Evolutionary conservation across 2,113 vertebrate species (phyloP).

Genomic region (Callipepla squamata): DNA sequence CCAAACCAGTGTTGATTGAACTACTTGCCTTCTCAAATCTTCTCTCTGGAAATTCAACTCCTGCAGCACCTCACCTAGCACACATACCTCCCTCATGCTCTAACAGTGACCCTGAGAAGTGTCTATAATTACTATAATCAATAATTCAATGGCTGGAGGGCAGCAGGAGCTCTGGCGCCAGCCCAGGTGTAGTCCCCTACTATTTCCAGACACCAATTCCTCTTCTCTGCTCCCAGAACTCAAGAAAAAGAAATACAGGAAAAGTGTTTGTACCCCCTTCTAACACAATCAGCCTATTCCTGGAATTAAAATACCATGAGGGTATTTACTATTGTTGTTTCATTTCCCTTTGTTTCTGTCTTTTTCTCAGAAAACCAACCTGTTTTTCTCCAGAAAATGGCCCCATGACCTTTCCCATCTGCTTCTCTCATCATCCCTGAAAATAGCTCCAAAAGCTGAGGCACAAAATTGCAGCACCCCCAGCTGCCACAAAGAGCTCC

Average conservation of each 20-base stretch:
- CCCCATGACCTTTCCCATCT: background rate
- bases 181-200: background rate
- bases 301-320: background rate
- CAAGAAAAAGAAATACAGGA: constrained; percentile 25
- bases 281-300: background rate
- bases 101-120: fast-evolving
- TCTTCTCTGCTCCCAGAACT: background rate
- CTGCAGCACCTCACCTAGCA: fast-evolving
- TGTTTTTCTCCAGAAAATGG: background rate
- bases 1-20: background rate
- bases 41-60: background rate
- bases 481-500: background rate
- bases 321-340: background rate
- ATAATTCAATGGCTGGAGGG: background rate
- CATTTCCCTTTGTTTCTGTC: background rate
- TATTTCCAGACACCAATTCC: background rate
- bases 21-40: background rate
- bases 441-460: background rate
- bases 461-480: background rate
- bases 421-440: background rate
- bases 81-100: background rate
- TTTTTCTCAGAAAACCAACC: background rate
- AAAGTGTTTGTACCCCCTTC: fast-evolving
- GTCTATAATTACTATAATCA: background rate
- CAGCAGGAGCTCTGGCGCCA: background rate